A percentile compares a stretch with the other conserved stretches of the same genome.
Conservation (phyloP, 1,140 invertebrate genomes). For the Orussus abietinus region DNA sequence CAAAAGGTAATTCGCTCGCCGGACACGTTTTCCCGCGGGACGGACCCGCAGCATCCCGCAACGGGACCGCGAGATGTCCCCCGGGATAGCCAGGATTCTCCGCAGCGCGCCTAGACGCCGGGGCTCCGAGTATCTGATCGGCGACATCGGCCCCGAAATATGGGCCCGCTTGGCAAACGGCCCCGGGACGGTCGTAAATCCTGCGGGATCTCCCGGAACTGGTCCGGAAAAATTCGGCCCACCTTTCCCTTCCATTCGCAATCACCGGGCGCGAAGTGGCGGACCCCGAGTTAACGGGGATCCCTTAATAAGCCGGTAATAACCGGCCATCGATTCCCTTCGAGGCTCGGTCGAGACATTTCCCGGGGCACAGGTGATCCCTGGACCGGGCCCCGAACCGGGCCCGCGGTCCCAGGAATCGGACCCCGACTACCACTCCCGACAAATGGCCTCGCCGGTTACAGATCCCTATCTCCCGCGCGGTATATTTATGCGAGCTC, state of each 20-base stretch:
- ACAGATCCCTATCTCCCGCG: conserved; percentile 44
- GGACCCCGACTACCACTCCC: conserved; percentile 19
- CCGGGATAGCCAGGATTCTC: conserved; percentile 27
- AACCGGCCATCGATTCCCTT: not conserved
- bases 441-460: conserved; percentile 46
- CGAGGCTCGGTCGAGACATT: not conserved
- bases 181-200: not conserved
- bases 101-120: not conserved
- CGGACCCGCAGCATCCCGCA: conserved; percentile 18
- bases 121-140: conserved; percentile 25
- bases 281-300: too few relatives aligned
- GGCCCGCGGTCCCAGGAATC: conserved; percentile 18
- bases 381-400: conserved; percentile 3
- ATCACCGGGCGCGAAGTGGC: too few relatives aligned
- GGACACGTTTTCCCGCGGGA: conserved; percentile 34
- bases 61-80: conserved; percentile 32
- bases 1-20: conserved; percentile 34
- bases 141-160: conserved; percentile 28
- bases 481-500: conserved; percentile 44
- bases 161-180: too few relatives aligned
- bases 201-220: too few relatives aligned
- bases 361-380: not conserved
- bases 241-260: too few relatives aligned
- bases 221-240: too few relatives aligned
- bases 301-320: not conserved